Base-by-base conservation (phyloP, 37 sponge, comb jelly and placozoan species). In the Axinella damicornis region DNA sequence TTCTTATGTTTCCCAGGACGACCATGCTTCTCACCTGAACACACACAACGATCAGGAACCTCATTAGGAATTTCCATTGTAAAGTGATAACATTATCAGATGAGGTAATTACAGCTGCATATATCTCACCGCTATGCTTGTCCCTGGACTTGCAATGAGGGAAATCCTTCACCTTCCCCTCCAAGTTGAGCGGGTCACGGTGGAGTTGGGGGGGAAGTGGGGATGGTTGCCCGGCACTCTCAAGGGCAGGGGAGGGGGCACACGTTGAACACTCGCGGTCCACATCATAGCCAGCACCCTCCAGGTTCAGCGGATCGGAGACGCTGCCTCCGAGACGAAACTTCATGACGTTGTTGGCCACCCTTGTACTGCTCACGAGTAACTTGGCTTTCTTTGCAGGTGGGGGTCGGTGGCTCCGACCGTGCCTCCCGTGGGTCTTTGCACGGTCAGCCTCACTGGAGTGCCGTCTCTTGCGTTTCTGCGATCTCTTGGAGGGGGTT, bases 301-400 rank as follows among this genome's bases (percentile, higher is more conserved):
- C 71, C 27, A 95, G 87, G 59, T 95, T 95, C 30, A 95, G 88
- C 14, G 96, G 96, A 67, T 95, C 96, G 1, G 91, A 90, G 17
- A 86, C 87, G 58, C 87, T 87, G 0, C 94, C 91, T 17, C 90
- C 91, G 15, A 90, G 77, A 38, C 81, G 73, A 38, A 86, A 86
- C 33, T 57, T 92, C 60, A 88, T 81, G 58, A 77, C 62, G 17
- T 62, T 73, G 46, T 87, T 69, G 5, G 83, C 83, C 16, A 38
- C 68, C 0, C 39, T 40, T 0, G 84, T 87, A 63, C 80, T 80
- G 62, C 79, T 85, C 24, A 61, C 73, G 34, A 69, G 32, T 36
- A 53, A 28, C 15, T 40, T 55, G 22, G 69, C 69, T 70, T 37
- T 35, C 34, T 81, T 46, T 25, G 28, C 33, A 19, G 68, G 68